Evolutionary conservation across 2,113 vertebrate genomes (phyloP).

Genomic region (Mastomys natalensis): DNA sequence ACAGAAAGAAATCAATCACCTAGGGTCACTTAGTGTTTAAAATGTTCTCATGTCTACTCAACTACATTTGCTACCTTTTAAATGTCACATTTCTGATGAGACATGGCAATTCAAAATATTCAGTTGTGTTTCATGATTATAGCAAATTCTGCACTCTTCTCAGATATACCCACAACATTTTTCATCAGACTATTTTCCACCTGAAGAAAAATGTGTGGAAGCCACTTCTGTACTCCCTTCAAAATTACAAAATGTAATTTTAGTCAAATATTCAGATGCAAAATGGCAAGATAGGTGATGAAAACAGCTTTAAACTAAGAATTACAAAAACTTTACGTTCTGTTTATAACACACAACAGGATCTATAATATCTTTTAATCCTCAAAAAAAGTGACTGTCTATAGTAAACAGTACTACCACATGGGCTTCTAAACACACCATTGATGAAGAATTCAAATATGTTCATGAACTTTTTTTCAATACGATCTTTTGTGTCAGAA

Average conservation of each 20-base stretch:
- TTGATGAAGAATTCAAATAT: conserved; percentile 10
- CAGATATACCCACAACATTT: background rate
- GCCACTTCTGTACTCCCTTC: conserved; percentile 20
- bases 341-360: conserved; percentile 9
- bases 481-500: background rate
- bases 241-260: conserved; percentile 56
- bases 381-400: background rate
- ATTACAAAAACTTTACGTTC: conserved; percentile 24
- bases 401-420: background rate
- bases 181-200: conserved; percentile 11
- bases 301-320: conserved; percentile 39
- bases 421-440: background rate
- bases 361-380: background rate
- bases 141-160: conserved; percentile 37
- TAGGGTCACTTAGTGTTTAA: background rate
- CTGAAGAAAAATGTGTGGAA: conserved; percentile 45
- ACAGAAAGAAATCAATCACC: conserved; percentile 66
- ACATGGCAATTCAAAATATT: conserved; percentile 42
- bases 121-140: conserved; percentile 14
- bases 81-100: background rate
- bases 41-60: conserved; percentile 5
- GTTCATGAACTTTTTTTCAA: conserved; percentile 35
- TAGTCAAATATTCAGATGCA: conserved; percentile 30
- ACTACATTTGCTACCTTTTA: conserved; percentile 49
- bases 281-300: conserved; percentile 24